phyloP scores from a whole-genome alignment of 2,797 vertebrate genomes.

The Lagocephalus sceleratus region DNA sequence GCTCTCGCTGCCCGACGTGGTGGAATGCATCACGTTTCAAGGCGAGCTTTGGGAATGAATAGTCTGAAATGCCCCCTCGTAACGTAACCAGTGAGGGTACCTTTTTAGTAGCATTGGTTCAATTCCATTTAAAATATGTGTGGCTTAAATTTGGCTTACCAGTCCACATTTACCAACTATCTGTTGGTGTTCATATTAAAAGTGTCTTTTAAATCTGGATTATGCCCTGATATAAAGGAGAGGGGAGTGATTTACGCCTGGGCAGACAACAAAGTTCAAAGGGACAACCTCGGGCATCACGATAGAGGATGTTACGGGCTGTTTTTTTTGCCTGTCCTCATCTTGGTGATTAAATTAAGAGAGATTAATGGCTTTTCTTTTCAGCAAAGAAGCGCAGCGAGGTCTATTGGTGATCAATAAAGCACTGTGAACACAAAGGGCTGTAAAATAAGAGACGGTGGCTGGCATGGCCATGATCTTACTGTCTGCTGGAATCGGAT shows the following conservation, averaged over 20 bases:
- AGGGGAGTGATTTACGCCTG: conserved; percentile 23
- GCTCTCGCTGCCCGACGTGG: conserved; percentile 36
- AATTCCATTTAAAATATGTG: conserved; percentile 11
- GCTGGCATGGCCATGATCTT: conserved; percentile 64
- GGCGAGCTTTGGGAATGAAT: conserved; percentile 11
- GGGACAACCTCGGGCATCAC: conserved; percentile 35
- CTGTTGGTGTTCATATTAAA: conserved; percentile 26
- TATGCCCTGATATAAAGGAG: conserved; percentile 10
- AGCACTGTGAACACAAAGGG: conserved; percentile 54
- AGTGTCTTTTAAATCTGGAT: conserved; percentile 14
- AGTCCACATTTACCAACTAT: background rate
- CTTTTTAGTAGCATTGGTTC: conserved; percentile 4
- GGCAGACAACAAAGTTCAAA: conserved; percentile 33
- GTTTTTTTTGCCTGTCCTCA: conserved; percentile 42
- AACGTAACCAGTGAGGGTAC: conserved; percentile 1
- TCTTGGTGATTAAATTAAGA: conserved; percentile 60
- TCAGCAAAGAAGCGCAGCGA: conserved; percentile 59
- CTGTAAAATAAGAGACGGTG: conserved; percentile 60
- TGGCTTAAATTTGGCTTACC: conserved; percentile 17
- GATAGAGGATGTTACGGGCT: conserved; percentile 24
- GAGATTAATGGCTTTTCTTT: conserved; percentile 42
- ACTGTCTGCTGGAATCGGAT: conserved; percentile 74
- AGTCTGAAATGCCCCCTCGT: conserved; percentile 3
- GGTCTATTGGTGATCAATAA: conserved; percentile 65
- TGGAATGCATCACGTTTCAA: conserved; percentile 54